Conservation (phyloP, 2,888 invertebrate genomes). For the Rotaria magnacalcarata region DNA sequence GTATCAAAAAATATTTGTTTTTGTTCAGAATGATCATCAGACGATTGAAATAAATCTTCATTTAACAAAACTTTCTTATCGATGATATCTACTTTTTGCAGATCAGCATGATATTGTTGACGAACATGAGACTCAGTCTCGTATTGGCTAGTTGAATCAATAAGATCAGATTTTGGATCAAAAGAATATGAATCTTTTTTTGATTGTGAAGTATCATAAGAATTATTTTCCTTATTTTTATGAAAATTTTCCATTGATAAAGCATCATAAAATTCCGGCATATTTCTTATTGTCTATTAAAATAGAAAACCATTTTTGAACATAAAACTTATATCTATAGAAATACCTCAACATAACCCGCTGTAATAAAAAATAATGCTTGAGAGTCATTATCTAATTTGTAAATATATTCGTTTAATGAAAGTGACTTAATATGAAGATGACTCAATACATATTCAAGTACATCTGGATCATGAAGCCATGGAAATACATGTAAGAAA, state of each 20-base stretch:
- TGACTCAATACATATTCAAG: not conserved
- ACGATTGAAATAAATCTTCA: constrained; percentile 19
- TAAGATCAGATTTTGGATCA: not conserved
- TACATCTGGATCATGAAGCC: constrained; percentile 11
- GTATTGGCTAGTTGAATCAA: too few relatives aligned
- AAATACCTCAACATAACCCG: not conserved
- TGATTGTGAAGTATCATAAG: too few relatives aligned
- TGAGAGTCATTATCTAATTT: not conserved
- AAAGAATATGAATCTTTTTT: not conserved
- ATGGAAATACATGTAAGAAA: not conserved
- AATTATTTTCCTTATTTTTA: too few relatives aligned
- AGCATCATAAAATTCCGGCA: not conserved
- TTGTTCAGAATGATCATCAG: not conserved
- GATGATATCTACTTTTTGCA: not conserved
- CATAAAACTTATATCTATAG: not conserved
- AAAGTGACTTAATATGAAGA: not conserved
- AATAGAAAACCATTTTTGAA: not conserved
- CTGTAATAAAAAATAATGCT: not conserved
- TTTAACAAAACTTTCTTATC: not conserved
- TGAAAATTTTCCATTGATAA: not conserved
- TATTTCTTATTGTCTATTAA: not conserved
- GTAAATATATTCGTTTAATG: constrained; percentile 1
- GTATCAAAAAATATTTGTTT: not conserved
- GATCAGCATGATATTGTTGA: too few relatives aligned
- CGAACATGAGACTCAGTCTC: too few relatives aligned